A percentile compares a stretch with the other conserved stretches of the same genome.
Evolutionary conservation across 2,113 vertebrate species (phyloP).

Genomic region (Casuarius casuarius): DNA sequence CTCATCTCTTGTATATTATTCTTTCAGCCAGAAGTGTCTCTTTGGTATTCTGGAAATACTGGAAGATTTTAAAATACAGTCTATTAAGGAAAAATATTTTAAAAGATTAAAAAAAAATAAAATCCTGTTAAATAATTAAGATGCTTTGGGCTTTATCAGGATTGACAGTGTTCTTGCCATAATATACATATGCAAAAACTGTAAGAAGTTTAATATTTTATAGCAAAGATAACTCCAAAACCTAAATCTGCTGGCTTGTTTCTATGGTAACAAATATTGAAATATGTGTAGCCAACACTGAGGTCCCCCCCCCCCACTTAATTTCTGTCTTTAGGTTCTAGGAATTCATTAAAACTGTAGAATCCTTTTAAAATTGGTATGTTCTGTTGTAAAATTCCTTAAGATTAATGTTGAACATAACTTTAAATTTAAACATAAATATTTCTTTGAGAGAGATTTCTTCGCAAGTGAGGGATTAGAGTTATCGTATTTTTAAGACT

Average conservation of each 20-base stretch:
- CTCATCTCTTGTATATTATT: neutral
- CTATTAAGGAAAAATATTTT: conserved; percentile 7
- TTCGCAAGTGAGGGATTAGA: conserved; percentile 29
- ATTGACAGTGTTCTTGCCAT: conserved; percentile 54
- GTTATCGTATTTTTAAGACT: conserved; percentile 23
- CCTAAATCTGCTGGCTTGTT: conserved; percentile 75
- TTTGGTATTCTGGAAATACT: neutral
- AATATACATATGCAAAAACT: conserved; percentile 72
- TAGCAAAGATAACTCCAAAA: conserved; percentile 77
- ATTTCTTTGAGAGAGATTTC: conserved; percentile 56
- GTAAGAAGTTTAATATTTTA: conserved; percentile 82
- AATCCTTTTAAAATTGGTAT: conserved; percentile 53
- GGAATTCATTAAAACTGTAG: conserved; percentile 68
- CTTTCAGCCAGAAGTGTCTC: neutral
- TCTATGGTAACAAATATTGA: conserved; percentile 81
- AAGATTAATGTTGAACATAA: conserved; percentile 56
- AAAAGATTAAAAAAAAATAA: neutral
- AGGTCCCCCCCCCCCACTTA: conserved; percentile 55
- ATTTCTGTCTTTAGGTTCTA: conserved; percentile 73
- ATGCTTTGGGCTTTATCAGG: conserved; percentile 61
- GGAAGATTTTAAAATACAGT: conserved; percentile 20
- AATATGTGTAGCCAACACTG: conserved; percentile 76
- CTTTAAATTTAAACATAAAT: conserved; percentile 63
- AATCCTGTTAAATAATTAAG: conserved; percentile 67
- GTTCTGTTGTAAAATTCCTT: conserved; percentile 58